These are phyloP conservation scores for Hanleya hanleyi DNA, from an alignment of 2,888 invertebrate genomes.

Conservation along the genomic window DNA sequence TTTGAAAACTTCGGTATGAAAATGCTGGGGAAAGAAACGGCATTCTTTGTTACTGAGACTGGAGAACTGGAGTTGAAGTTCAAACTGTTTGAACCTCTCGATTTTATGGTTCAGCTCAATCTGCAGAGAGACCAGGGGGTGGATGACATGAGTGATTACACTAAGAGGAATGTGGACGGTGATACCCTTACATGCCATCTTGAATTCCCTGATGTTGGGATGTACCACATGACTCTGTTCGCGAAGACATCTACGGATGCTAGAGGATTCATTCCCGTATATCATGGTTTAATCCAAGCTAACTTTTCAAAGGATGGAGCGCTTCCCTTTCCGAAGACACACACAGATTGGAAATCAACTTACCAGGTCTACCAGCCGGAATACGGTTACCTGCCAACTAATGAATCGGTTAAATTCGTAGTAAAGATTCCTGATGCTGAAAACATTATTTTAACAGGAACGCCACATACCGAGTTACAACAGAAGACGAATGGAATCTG, in stretches of 20 bases:
- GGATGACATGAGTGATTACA: background rate
- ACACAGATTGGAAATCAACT: background rate
- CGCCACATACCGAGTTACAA: background rate
- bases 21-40: background rate
- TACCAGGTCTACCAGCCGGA: background rate
- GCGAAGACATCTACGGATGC: background rate
- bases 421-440: background rate
- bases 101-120: background rate
- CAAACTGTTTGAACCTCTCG: background rate
- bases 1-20: background rate
- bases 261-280: background rate
- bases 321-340: background rate
- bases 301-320: background rate
- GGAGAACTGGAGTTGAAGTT: background rate
- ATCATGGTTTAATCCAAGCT: background rate
- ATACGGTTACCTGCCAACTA: background rate
- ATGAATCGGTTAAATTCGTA: background rate
- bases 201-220: background rate
- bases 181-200: background rate
- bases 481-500: background rate
- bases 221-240: background rate
- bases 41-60: background rate
- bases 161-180: background rate
- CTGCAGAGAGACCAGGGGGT: background rate
- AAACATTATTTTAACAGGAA: background rate